Evolutionary conservation across 2,888 invertebrate genomes (phyloP).

Genomic region (Xestoiulus laeticollis): DNA sequence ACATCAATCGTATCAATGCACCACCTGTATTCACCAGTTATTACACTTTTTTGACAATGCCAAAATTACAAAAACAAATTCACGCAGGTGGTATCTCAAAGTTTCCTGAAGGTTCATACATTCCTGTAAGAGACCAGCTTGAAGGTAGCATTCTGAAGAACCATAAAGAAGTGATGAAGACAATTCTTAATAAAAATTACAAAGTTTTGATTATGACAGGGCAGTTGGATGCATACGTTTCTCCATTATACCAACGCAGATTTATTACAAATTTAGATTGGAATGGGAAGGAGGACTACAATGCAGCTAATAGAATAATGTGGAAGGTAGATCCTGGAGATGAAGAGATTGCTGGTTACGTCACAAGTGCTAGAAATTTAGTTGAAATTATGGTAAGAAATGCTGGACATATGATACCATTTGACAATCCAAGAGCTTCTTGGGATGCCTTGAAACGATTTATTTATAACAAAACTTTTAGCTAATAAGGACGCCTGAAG

Average conservation of each 20-base stretch:
- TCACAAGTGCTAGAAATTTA: neutral
- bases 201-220: neutral
- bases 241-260: neutral
- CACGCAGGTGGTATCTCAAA: too few relatives aligned
- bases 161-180: neutral
- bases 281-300: neutral
- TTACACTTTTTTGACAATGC: neutral
- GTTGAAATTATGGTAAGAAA: neutral
- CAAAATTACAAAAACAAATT: neutral
- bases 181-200: neutral
- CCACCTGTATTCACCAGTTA: neutral
- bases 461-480: neutral
- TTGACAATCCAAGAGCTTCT: neutral
- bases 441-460: neutral
- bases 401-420: neutral
- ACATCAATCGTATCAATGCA: neutral
- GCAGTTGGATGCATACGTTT: neutral
- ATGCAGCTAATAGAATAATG: neutral
- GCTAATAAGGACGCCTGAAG: neutral
- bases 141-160: neutral
- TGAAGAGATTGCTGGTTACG: neutral
- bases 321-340: neutral
- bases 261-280: neutral
- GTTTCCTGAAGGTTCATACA: too few relatives aligned
- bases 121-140: neutral